These are phyloP conservation scores for Lypha dubia DNA, from an alignment of 2,888 invertebrate genomes.

Conservation along the genomic window DNA sequence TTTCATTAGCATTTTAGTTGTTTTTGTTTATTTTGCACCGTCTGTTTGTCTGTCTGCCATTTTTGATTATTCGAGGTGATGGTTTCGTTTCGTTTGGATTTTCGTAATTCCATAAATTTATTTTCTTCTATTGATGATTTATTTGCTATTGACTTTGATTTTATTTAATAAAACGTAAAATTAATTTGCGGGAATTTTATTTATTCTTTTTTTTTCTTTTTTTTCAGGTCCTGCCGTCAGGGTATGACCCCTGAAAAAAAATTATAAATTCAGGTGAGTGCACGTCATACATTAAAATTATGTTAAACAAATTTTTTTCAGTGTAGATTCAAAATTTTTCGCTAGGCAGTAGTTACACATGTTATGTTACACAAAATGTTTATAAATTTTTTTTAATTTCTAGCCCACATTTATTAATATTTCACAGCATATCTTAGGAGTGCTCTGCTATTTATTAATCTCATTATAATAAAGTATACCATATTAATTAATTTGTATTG, in stretches of 20 bases:
- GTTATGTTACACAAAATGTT: no score
- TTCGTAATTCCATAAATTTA: conserved; percentile 6
- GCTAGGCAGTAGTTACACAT: no score
- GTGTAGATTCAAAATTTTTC: neutral
- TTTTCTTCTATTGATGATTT: conserved; percentile 38
- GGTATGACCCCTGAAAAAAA: neutral
- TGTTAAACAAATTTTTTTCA: neutral
- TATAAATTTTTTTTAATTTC: no score
- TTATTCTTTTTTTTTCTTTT: neutral
- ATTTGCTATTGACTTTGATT: conserved; percentile 57
- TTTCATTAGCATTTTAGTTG: neutral
- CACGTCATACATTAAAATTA: no score
- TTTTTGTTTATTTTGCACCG: conserved; percentile 20
- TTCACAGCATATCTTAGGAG: no score
- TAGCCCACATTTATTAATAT: no score
- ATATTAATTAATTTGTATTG: conserved; percentile 20
- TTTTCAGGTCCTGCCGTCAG: neutral
- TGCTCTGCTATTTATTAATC: conserved; percentile 13
- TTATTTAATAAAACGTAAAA: conserved; percentile 45
- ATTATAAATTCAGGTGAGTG: no score
- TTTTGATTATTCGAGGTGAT: conserved; percentile 9
- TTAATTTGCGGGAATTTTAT: neutral
- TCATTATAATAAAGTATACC: conserved; percentile 36
- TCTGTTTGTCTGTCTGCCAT: neutral
- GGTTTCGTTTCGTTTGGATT: neutral